phyloP scores from a whole-genome alignment of 1,140 invertebrate genomes.

The Parasteatoda tepidariorum region DNA sequence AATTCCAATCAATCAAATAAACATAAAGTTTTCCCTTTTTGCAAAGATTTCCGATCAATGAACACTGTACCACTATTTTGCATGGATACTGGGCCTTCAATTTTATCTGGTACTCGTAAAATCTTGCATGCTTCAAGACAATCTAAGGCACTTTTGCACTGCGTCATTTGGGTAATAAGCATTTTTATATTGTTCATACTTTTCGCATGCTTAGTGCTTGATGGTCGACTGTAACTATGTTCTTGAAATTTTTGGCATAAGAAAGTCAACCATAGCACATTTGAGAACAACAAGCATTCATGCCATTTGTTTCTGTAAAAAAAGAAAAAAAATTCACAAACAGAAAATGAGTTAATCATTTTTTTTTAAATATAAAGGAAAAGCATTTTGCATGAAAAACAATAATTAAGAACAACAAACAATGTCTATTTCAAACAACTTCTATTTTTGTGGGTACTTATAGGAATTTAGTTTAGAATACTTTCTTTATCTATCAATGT shows the following conservation, averaged over 20 bases:
- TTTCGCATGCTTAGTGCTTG: background rate
- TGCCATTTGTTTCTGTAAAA: slow-evolving; percentile 41
- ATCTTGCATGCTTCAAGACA: background rate
- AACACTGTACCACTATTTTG: background rate
- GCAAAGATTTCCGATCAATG: slow-evolving; percentile 30
- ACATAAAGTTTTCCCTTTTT: background rate
- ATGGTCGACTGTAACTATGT: slow-evolving; percentile 26
- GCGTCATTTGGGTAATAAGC: background rate
- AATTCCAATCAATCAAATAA: no score
- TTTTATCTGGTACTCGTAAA: background rate
- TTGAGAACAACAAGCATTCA: slow-evolving; percentile 14
- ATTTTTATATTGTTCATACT: background rate
- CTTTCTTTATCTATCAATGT: background rate
- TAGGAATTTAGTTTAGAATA: background rate
- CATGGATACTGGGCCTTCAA: no score
- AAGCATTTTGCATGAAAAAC: background rate
- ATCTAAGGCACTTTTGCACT: slow-evolving; percentile 24
- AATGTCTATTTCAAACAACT: background rate
- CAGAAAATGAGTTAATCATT: background rate
- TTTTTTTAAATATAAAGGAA: background rate
- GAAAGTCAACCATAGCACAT: slow-evolving; percentile 33
- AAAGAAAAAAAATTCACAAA: background rate
- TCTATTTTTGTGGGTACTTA: background rate
- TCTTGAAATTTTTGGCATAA: slow-evolving; percentile 6
- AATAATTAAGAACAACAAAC: background rate